These are phyloP conservation scores for Trissonchulus sp. DNA, from an alignment of 2,888 invertebrate species.

Conservation along the genomic window DNA sequence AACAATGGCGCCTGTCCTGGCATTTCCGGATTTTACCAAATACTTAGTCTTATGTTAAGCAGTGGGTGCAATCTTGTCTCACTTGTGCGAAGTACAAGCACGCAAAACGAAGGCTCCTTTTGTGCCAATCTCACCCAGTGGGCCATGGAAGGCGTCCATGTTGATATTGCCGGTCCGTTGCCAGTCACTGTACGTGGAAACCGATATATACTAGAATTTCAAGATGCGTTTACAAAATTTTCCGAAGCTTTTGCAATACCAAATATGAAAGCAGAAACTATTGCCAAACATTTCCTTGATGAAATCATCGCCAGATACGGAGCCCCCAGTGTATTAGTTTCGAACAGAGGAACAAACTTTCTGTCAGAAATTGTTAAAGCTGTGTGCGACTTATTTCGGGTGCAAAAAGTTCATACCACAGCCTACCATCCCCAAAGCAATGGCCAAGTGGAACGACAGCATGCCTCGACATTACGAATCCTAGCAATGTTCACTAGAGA, in stretches of 20 bases:
- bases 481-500: not conserved
- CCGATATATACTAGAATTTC: not conserved
- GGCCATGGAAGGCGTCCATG: not conserved
- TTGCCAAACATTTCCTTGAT: not conserved
- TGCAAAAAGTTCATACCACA: not conserved
- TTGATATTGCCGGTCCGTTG: not conserved
- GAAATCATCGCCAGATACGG: not conserved
- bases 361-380: not conserved
- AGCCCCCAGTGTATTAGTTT: not conserved
- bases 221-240: not conserved
- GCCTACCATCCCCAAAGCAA: not conserved
- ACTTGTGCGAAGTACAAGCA: not conserved
- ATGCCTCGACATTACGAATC: not conserved
- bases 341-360: not conserved
- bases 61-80: not conserved
- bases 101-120: not conserved
- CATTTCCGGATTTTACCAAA: too few species aligned
- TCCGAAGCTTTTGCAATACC: not conserved
- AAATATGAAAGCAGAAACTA: not conserved
- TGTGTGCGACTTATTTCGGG: not conserved
- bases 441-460: conserved; percentile 3
- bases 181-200: not conserved
- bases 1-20: too few species aligned
- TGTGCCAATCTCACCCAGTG: not conserved
- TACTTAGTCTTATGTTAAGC: too few species aligned